Evolutionary conservation across 1,140 invertebrate species (phyloP).

Genomic region (Meteorus sp.): DNA sequence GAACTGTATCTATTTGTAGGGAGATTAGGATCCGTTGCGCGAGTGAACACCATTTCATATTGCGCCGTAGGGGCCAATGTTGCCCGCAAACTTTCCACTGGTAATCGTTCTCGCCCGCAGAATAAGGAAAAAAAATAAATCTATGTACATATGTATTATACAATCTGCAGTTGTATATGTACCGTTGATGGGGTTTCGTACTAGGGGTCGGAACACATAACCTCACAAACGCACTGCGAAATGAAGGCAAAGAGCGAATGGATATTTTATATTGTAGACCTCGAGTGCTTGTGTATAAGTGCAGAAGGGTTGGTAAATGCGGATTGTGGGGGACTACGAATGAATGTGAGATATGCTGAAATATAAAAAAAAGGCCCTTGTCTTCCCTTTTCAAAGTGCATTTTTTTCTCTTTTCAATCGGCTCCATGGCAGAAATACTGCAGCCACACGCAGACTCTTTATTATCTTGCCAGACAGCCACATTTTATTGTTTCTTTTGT

Average conservation of each 20-base stretch:
- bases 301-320: too few relatives aligned
- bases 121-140: too few relatives aligned
- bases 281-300: too few relatives aligned
- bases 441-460: too few relatives aligned
- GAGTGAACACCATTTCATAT: constrained; percentile 5
- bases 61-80: background rate
- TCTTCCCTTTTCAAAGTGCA: too few relatives aligned
- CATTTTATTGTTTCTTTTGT: background rate
- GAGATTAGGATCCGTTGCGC: constrained; percentile 10
- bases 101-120: background rate
- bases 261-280: background rate
- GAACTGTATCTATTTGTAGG: too few relatives aligned
- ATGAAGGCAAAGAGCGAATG: background rate
- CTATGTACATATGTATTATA: too few relatives aligned
- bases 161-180: too few relatives aligned
- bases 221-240: background rate
- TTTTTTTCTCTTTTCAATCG: background rate
- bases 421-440: background rate
- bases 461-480: background rate
- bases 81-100: background rate
- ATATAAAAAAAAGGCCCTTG: too few relatives aligned
- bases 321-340: too few relatives aligned
- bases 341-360: too few relatives aligned
- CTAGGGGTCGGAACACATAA: background rate
- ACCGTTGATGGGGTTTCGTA: too few relatives aligned